phyloP scores from a whole-genome alignment of 2,113 vertebrate species.

The Cephalopholis sonnerati region DNA sequence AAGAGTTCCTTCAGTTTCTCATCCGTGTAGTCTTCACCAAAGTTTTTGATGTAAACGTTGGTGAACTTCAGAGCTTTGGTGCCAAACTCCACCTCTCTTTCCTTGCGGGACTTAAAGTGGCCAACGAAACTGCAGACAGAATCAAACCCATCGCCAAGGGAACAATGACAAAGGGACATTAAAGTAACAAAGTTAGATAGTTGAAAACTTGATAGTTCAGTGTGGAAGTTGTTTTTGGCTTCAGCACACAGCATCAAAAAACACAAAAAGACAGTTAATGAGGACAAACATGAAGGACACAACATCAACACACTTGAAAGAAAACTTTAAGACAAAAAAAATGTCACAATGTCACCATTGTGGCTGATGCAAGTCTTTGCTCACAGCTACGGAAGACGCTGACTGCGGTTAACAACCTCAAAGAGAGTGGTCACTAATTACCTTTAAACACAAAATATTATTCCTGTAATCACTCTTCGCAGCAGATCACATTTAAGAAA shows the following conservation, averaged over 20 bases:
- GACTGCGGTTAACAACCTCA: no score
- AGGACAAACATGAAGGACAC: not conserved
- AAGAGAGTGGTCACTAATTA: no score
- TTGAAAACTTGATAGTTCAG: not conserved
- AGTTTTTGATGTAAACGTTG: conserved; percentile 98
- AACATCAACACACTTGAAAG: no score
- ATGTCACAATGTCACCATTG: no score
- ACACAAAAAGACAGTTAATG: not conserved
- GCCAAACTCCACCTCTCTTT: conserved; percentile 92
- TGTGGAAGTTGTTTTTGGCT: not conserved
- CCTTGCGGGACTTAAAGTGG: conserved; percentile 96
- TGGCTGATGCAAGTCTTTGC: no score
- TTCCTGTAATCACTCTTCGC: no score
- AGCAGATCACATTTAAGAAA: not conserved
- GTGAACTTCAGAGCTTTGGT: conserved; percentile 91
- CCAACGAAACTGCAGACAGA: conserved; percentile 91
- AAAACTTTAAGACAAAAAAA: not conserved
- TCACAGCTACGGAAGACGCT: no score
- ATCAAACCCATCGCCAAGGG: not conserved
- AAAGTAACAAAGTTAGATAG: not conserved
- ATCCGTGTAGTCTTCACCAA: conserved; percentile 89
- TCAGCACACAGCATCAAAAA: not conserved
- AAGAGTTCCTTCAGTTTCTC: conserved; percentile 90
- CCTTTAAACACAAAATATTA: no score
- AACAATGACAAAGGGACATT: not conserved